Conservation (phyloP, 2,888 invertebrate species). For the Thyatira batis region DNA sequence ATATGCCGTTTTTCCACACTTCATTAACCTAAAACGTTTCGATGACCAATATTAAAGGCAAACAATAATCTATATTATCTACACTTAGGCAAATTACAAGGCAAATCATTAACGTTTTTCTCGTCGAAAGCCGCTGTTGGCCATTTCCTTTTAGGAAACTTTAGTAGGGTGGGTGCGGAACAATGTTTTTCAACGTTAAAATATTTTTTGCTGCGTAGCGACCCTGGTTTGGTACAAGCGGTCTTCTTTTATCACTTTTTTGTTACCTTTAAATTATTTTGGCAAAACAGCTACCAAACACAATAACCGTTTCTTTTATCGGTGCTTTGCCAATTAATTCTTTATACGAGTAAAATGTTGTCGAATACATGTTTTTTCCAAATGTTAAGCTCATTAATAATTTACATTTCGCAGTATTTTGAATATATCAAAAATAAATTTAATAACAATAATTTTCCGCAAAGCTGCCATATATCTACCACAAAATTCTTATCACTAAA, state of each 20-base stretch:
- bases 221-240: conserved; percentile 16
- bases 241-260: conserved; percentile 28
- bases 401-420: not conserved
- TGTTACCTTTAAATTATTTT: conserved; percentile 29
- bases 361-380: not conserved
- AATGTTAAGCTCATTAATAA: not conserved
- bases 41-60: conserved; percentile 1
- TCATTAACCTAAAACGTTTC: conserved; percentile 1
- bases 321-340: conserved; percentile 21
- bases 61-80: conserved; percentile 12
- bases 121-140: conserved; percentile 7
- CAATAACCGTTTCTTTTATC: conserved; percentile 32
- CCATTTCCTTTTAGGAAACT: conserved; percentile 23
- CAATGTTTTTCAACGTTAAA: conserved; percentile 14
- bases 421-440: no score
- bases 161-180: conserved; percentile 11
- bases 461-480: no score
- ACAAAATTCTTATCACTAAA: no score
- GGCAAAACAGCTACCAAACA: conserved; percentile 20
- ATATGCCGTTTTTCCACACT: not conserved
- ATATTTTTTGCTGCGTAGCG: conserved; percentile 21
- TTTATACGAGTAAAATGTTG: conserved; percentile 11
- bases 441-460: no score
- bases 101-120: conserved; percentile 31
- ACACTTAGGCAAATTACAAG: conserved; percentile 21